Base-by-base conservation (phyloP, 2,888 invertebrate species). In the Monochamus alternatus region DNA sequence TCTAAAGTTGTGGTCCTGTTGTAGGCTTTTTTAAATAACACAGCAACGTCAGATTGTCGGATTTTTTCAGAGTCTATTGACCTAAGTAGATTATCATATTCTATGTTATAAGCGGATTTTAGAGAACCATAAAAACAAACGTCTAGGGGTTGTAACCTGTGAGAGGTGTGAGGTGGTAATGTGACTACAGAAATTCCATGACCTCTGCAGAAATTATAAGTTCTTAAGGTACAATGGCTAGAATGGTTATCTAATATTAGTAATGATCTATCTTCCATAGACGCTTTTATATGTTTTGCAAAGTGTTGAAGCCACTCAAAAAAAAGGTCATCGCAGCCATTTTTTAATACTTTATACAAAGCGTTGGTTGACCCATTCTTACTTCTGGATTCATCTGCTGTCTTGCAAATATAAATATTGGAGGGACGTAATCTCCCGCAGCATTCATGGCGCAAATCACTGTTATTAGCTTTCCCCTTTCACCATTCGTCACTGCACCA, bases 271-370 rank as follows among this genome's bases (percentile, higher is more conserved):
- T 55, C 43, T 4, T 66, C 66, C 14, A 52, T 66, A 14, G n/a
- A 31, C 30, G 52, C 14, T 43, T 31, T 63, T 30, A 58, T 43
- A 12, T 31, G 58, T 38, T 10, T 10, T 2, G 52, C 66, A 73
- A 73, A 73, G 30, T 65, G 52, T 14, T 58, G 12, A 1, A 66
- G 10, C n/a, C 65, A 58, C 30, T 65, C 47, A 4, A 74, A 31
- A 74, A 82, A 80, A 8, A 81, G 12, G 14, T 78, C 77, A 67
- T 79, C 80, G 80, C 81, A 81, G 3, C 78, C 80, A 31, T 66
- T 72, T 32, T 76, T 78, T 5, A 74, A 79, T 62, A 78, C 78
- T 55, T n/a, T n/a, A n/a, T n/a, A n/a, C n/a, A n/a, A n/a, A n/a
- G n/a, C n/a, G n/a, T n/a, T n/a, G n/a, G n/a, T n/a, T 30, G 79